These are phyloP conservation scores for Lucinisca nassula DNA, from an alignment of 2,888 invertebrate genomes.

Conservation along the genomic window DNA sequence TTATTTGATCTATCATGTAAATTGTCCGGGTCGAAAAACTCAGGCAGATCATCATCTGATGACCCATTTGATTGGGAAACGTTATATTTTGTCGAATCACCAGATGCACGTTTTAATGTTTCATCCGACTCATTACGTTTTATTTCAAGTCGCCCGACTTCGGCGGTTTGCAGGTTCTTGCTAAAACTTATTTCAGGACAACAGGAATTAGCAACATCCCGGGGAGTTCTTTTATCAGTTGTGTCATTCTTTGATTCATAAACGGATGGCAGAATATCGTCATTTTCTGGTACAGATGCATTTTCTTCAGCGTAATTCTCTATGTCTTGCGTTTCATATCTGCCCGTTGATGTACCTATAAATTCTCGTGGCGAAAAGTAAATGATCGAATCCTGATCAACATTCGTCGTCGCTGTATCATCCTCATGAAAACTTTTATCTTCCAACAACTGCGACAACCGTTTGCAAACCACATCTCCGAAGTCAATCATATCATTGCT, in stretches of 20 bases:
- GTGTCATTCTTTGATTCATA: not conserved
- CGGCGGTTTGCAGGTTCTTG: not conserved
- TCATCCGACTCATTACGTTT: slow-evolving; percentile 33
- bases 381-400: not conserved
- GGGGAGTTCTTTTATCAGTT: not conserved
- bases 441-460: slow-evolving; percentile 79
- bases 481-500: slow-evolving; percentile 71
- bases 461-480: slow-evolving; percentile 77
- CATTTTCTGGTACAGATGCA: not conserved
- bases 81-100: slow-evolving; percentile 45
- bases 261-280: not conserved
- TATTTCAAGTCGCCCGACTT: not conserved
- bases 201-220: not conserved
- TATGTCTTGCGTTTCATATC: not conserved
- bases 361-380: not conserved
- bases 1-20: slow-evolving; percentile 41
- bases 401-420: not conserved
- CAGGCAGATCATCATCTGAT: slow-evolving; percentile 59
- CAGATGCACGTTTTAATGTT: slow-evolving; percentile 54
- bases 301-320: not conserved
- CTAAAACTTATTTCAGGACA: not conserved
- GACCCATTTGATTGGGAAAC: slow-evolving; percentile 16
- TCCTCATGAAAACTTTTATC: slow-evolving; percentile 35
- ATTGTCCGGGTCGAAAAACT: slow-evolving; percentile 63
- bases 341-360: slow-evolving; percentile 11